Base-by-base conservation (phyloP, 2,113 vertebrate genomes). In the Amblyornis subalaris region DNA sequence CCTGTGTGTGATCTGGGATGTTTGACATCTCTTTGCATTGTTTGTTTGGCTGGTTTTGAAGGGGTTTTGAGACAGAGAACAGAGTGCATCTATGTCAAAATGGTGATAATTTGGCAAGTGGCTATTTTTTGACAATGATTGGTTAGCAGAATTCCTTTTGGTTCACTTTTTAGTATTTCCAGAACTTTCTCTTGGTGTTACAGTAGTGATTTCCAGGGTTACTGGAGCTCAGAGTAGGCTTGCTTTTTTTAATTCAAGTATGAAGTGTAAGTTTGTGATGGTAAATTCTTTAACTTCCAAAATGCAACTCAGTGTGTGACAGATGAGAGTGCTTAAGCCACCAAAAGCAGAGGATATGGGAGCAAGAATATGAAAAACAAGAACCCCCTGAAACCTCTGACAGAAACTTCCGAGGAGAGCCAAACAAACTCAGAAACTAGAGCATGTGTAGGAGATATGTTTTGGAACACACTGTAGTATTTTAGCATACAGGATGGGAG, bases 401-500 rank as follows among this genome's bases (percentile, higher is more conserved):
- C 84, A 87, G 53, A 94, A 92, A 86, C 88, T 90, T 96, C 92
- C 9, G 44, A 90, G 71, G 74, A 82, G 76, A 95, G 79, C 48
- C 72, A 85, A 61, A 64, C 78, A 88, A 80, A 90, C 35, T 64
- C 90, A 88, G 71, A 90, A 73, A 86, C 44, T 81, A 72, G 35
- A 87, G 51, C 66, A 45, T 77, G 51, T 21, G 35, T 47, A 64
- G 88, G 54, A 94, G 94, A 94, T 91, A 96, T 1, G 9, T 87
- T 95, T 76, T 81, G 80, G 50, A 84, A 67, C 55, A 77, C 45
- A 10, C 25, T 76, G 58, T 28, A 60, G 38, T 60, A 33, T 91
- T 96, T 93, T 78, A 75, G 64, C 54, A 47, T 60, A 85, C 92
- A 88, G 88, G 92, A 96, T 95, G 94, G 35, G 71, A 93, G 93